Base-by-base conservation (phyloP, 2,113 vertebrate genomes). In the Tupaia chinensis region DNA sequence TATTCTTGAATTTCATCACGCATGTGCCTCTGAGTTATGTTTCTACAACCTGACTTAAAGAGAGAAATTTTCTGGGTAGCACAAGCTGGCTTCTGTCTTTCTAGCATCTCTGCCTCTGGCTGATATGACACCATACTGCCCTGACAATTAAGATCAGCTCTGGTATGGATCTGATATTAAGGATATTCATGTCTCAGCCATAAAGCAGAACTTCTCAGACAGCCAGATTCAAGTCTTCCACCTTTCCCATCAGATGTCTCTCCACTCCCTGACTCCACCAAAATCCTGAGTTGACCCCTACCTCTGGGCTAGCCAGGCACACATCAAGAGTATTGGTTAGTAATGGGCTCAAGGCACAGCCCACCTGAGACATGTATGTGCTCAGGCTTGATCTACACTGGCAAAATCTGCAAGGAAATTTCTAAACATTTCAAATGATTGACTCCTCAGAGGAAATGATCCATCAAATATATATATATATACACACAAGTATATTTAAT, bases 341-440 rank as follows among this genome's bases (percentile, higher is more conserved):
- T 29, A 63, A 80, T 22, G 17, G 44, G 73, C 68, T 87, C 16
- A 19, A 3, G 15, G 85, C 56, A 56, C 7, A 85, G 83, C 56
- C 61, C 22, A 17, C 25, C 82, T 91, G 96, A 91, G 76, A 65
- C 87, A 79, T 86, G 11, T 92, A 95, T 72, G 87, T 94, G 72
- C 3, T 0, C 73, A 97, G 96, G 95, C 81, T 92, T 95, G 92
- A 97, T 82, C 73, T 80, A 20, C 5, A 80, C 88, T 96, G 76
- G 84, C 81, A 97, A 97, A 96, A 97, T 97, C 73, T 89, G 23
- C 61, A 88, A 97, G 95, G 95, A 95, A 97, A 97, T 97, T 98
- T 98, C 95, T 97, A 94, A 96, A 97, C 93, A 98, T 96, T 97
- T 97, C 95, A 97, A 92, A 81, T 97, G 95, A 98, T 66, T 82